Evolutionary conservation across 2,888 invertebrate genomes (phyloP).

Genomic region (Torymus auratus): DNA sequence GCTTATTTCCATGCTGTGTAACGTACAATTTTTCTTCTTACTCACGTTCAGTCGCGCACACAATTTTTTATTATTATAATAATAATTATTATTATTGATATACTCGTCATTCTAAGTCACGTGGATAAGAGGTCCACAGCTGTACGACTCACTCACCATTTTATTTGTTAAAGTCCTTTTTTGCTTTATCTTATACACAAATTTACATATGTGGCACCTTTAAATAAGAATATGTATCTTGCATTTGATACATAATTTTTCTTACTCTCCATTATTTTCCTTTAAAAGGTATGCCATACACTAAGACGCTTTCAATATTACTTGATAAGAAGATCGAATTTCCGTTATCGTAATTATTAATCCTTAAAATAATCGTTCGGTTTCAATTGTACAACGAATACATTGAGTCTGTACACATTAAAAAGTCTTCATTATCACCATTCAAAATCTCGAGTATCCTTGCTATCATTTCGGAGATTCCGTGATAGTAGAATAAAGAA

Average conservation of each 20-base stretch:
- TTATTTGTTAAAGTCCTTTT: slow-evolving; percentile 36
- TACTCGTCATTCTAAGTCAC: slow-evolving; percentile 46
- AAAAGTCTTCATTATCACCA: slow-evolving; percentile 53
- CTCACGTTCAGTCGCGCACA: slow-evolving; percentile 26
- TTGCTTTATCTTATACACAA: slow-evolving; percentile 57
- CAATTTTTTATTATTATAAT: slow-evolving; percentile 27
- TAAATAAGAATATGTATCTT: slow-evolving; percentile 33
- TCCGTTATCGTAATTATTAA: slow-evolving; percentile 48
- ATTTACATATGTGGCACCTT: slow-evolving; percentile 59
- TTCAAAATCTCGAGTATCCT: slow-evolving; percentile 44
- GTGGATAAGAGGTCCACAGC: slow-evolving; percentile 46
- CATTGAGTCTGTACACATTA: slow-evolving; percentile 57
- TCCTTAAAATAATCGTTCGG: slow-evolving; percentile 54
- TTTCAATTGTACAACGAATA: slow-evolving; percentile 56
- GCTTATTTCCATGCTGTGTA: background rate
- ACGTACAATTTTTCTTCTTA: slow-evolving; percentile 29
- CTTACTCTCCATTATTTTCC: slow-evolving; percentile 34
- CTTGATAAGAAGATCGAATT: slow-evolving; percentile 52
- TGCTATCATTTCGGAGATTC: slow-evolving; percentile 47
- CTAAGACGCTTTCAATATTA: slow-evolving; percentile 51
- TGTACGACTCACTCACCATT: slow-evolving; percentile 43
- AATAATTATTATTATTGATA: slow-evolving; percentile 20
- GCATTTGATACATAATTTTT: slow-evolving; percentile 39
- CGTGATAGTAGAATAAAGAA: slow-evolving; percentile 45
- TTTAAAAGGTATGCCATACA: slow-evolving; percentile 39